Evolutionary conservation across 2,113 vertebrate genomes (phyloP).

Genomic region (Chaetodon trifascialis): DNA sequence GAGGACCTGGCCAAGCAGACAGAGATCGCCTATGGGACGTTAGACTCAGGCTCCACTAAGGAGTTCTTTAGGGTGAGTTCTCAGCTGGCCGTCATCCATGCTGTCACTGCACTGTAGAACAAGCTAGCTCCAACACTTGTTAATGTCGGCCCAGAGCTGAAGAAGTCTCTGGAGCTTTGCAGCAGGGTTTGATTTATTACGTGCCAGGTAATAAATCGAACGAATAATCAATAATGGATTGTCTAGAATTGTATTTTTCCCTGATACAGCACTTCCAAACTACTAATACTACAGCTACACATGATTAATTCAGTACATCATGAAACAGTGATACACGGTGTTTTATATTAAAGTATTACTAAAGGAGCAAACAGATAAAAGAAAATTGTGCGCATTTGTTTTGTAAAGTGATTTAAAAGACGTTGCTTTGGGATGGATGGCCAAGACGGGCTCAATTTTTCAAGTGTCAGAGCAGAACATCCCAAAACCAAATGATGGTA

Average conservation of each 20-base stretch:
- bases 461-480: slow-evolving; percentile 5
- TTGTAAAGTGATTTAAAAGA: slow-evolving; percentile 33
- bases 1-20: slow-evolving; percentile 98
- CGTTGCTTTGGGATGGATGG: slow-evolving; percentile 1
- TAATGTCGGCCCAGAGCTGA: slow-evolving; percentile 28
- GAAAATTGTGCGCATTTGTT: slow-evolving; percentile 29
- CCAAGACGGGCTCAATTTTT: background rate
- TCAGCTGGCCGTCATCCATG: slow-evolving; percentile 1
- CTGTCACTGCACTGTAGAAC: slow-evolving; percentile 14
- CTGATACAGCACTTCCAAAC: slow-evolving; percentile 43
- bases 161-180: slow-evolving; percentile 31
- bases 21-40: slow-evolving; percentile 96
- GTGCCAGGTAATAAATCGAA: slow-evolving; percentile 46
- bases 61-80: slow-evolving; percentile 97
- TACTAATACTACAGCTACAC: background rate
- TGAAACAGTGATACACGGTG: slow-evolving; percentile 9
- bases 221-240: slow-evolving; percentile 50
- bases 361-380: slow-evolving; percentile 14
- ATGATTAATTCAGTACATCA: slow-evolving; percentile 41
- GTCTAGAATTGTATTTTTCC: slow-evolving; percentile 3
- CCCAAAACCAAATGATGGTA: slow-evolving; percentile 17
- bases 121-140: background rate
- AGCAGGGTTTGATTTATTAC: slow-evolving; percentile 49
- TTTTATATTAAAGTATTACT: slow-evolving; percentile 18
- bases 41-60: slow-evolving; percentile 98